Evolutionary conservation across 2,888 invertebrate species (phyloP), one percentile per base, ranked within the genome.

Genomic region (Drosophila falleni): DNA sequence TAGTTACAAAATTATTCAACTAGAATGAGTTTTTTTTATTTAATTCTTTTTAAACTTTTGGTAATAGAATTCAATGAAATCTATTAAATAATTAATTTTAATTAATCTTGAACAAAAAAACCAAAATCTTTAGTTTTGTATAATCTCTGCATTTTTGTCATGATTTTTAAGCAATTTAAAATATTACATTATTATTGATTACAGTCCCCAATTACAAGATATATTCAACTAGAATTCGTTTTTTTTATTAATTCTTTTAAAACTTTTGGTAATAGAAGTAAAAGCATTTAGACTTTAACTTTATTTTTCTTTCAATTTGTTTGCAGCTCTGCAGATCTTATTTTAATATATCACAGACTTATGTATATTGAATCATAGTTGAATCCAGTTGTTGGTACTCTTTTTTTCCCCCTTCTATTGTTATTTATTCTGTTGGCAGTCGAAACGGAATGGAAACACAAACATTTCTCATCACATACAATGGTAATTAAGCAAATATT

Each of bases 401-500:
- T 15, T 19, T 42, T 15, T 19, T 8, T 11, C 3, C 3, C 5
- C 53, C 5, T 23, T 5, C 8, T 4, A 23, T 31, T 15, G 11
- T 19, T 46, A n/a, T 33, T 46, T 44, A 23, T 39, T 53, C 26
- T 51, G 15, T 10, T 54, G 42, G 13, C 19, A 33, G n/a, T 3
- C 11, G 26, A 15, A 26, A 6, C 31, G 42, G 42, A 55, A 55
- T 29, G 13, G 13, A 59, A 59, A 31, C 37, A 31, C 31, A 59
- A 49, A 47, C 49, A 56, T 46, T 54, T 54, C 31, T 13, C 54
- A 46, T 11, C 33, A 26, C 44, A 35, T 10, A 46, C 56, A 56
- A 37, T 55, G 46, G 26, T 10, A 59, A 49, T 59, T 59, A 59
- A 49, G 13, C 39, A 59, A 59, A 59, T 59, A 59, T 46, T 41